Base-by-base conservation (phyloP, 2,888 invertebrate genomes). In the Drosophila atripex region DNA sequence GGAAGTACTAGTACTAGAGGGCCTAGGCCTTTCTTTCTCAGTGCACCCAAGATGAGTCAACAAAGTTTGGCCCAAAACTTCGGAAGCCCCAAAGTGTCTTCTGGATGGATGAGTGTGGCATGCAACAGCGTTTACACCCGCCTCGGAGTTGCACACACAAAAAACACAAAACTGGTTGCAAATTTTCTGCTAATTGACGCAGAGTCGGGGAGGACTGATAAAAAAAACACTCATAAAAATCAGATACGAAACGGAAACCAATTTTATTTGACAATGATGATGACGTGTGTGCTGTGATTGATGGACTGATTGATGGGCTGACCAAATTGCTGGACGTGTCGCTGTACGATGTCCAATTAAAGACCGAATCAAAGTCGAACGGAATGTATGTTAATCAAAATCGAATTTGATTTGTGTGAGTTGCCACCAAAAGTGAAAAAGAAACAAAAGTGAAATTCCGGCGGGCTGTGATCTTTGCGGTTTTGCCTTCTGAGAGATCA, bases 351-450 rank as follows among this genome's bases (percentile, higher is more conserved):
- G 64, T 75, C 73, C 68, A 77, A 84, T 83, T 75, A 86, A 75
- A 71, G 58, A n/a, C 53, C 56, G 47, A 74, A 70, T 77, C 72
- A 64, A 75, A 23, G 39, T 57, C 51, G 11, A 41, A 59, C 60
- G 54, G 63, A 84, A 73, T 77, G 80, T 86, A 80, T 83, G 82
- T 71, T 80, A 84, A 86, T 86, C 78, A 73, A 75, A 74, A 60
- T 32, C 50, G 32, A 58, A 54, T 56, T 65, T 71, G 35, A 35
- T 51, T 53, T 35, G 38, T 43, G 43, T 14, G 23, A 8, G 38
- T 23, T 38, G 38, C 43, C 43, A 18, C 18, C 11, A 43, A 43
- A 41, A 18, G 9, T 60, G 55, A 57, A 55, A 43, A 41, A 18
- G 63, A 57, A 57, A 55, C 52, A 61, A 52, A 78, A 80, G 78